Conservation (phyloP, 2,888 invertebrate genomes). For the Glaucopsyche alexis region DNA sequence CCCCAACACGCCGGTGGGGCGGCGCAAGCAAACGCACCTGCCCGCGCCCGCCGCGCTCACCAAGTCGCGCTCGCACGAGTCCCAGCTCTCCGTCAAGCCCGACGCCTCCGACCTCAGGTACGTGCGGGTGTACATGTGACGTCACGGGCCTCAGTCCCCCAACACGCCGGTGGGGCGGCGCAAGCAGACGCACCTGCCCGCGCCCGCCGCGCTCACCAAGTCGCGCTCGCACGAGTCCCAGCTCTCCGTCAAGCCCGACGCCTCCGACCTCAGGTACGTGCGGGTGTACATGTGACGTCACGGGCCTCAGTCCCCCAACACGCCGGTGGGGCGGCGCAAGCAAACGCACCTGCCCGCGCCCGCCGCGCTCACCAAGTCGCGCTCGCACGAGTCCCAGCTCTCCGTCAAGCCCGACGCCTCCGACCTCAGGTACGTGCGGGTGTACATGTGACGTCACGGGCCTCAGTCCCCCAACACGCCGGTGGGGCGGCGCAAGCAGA, state of each 20-base stretch:
- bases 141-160: constrained; percentile 81
- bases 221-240: constrained; percentile 96
- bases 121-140: background rate
- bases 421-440: constrained; percentile 56
- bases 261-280: constrained; percentile 62
- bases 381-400: constrained; percentile 95
- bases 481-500: constrained; percentile 88
- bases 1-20: constrained; percentile 90
- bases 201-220: constrained; percentile 92
- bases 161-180: constrained; percentile 91
- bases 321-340: constrained; percentile 91
- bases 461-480: no score
- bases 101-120: constrained; percentile 66
- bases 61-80: constrained; percentile 95
- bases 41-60: constrained; percentile 91
- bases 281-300: background rate
- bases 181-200: constrained; percentile 84
- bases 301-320: constrained; percentile 85
- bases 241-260: constrained; percentile 81
- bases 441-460: background rate
- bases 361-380: constrained; percentile 92
- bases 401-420: constrained; percentile 77
- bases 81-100: constrained; percentile 85
- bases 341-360: constrained; percentile 85
- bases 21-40: constrained; percentile 84